Conservation (phyloP, 2,888 invertebrate species). For the Macrosiphum euphorbiae region DNA sequence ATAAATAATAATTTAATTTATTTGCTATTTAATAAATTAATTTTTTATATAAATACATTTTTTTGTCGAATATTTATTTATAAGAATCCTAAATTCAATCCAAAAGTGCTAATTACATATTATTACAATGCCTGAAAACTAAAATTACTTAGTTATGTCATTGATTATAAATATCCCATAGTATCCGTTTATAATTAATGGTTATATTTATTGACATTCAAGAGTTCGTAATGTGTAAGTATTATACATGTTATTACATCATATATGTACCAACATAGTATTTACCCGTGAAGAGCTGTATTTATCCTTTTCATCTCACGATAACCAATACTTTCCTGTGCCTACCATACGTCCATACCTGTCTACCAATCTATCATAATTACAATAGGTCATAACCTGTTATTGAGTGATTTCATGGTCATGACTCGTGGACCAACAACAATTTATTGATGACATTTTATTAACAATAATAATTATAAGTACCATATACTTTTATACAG, state of each 20-base stretch:
- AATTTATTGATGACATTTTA: slow-evolving; percentile 4
- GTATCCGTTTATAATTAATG: too few species aligned
- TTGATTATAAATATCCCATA: too few species aligned
- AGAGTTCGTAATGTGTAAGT: too few species aligned
- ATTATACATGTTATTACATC: slow-evolving; percentile 4
- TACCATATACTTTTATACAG: background rate
- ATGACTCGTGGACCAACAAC: background rate
- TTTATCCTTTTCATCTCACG: background rate
- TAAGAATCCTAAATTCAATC: background rate
- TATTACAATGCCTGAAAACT: background rate
- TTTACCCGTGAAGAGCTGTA: background rate
- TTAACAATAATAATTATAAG: background rate
- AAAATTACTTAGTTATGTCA: background rate
- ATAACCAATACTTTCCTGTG: background rate
- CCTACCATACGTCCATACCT: too few species aligned
- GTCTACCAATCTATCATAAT: background rate
- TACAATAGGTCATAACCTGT: background rate
- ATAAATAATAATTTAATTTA: background rate
- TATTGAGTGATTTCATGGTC: background rate
- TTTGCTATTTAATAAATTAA: background rate
- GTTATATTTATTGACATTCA: background rate
- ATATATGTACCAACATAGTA: background rate
- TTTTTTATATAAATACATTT: background rate
- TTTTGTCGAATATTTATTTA: background rate
- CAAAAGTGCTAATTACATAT: background rate